Percentiles rank a stretch among this genome's conserved stretches.
phyloP scores from a whole-genome alignment of 2,797 vertebrate species.

The Diglossa cyanea region DNA sequence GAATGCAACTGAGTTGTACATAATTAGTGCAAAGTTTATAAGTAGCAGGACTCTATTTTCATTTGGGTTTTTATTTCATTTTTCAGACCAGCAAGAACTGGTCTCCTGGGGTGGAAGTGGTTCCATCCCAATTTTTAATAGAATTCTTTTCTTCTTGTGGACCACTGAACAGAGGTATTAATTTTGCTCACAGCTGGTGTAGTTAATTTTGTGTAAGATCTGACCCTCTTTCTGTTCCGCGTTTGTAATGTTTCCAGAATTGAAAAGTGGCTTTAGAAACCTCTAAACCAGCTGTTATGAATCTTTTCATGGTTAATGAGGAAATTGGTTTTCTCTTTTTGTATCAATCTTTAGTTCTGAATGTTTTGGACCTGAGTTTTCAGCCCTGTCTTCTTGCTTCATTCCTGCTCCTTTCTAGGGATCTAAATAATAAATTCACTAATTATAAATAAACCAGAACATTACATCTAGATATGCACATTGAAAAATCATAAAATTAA shows the following conservation, averaged over 20 bases:
- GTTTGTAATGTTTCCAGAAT: neutral
- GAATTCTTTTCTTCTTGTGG: neutral
- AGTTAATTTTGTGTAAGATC: neutral
- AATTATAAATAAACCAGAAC: neutral
- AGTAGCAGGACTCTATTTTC: neutral
- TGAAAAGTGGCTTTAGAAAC: neutral
- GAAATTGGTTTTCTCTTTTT: neutral
- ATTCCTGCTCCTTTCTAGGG: neutral
- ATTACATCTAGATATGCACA: neutral
- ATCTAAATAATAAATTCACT: neutral
- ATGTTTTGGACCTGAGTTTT: neutral
- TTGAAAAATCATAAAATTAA: neutral
- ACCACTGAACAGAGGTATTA: neutral
- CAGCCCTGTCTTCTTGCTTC: neutral
- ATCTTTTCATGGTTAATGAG: neutral
- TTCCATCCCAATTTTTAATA: neutral
- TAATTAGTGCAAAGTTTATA: neutral
- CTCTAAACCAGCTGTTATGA: neutral
- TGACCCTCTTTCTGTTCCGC: neutral
- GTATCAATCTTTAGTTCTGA: neutral
- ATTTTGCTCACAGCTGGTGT: neutral
- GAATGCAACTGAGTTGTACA: neutral
- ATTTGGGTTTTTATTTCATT: neutral
- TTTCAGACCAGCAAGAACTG: neutral
- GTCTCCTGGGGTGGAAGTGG: neutral